Evolutionary conservation across 1,140 invertebrate species (phyloP).

Genomic region (Ips typographus): DNA sequence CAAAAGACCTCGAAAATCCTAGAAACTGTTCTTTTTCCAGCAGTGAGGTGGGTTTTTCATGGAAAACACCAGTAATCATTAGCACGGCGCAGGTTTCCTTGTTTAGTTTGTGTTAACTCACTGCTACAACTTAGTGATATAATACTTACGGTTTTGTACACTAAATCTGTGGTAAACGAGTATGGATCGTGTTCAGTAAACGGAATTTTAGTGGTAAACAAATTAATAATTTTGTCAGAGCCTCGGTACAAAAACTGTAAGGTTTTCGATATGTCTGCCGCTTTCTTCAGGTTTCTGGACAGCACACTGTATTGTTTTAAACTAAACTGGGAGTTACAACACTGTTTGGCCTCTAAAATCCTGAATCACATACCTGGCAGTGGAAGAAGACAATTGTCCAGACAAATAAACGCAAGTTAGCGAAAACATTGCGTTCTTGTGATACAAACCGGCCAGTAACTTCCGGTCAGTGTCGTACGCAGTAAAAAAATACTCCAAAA

Average conservation of each 20-base stretch:
- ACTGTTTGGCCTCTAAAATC: background rate
- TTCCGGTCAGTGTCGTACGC: constrained; percentile 83
- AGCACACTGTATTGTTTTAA: constrained; percentile 42
- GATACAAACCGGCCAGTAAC: constrained; percentile 76
- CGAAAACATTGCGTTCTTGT: constrained; percentile 78
- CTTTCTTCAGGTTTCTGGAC: constrained; percentile 43
- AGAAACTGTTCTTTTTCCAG: constrained; percentile 41
- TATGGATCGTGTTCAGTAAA: constrained; percentile 77
- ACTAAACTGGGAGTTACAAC: constrained; percentile 32
- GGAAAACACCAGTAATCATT: constrained; percentile 75
- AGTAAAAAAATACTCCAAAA: constrained; percentile 79
- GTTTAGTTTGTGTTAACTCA: constrained; percentile 32
- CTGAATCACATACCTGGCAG: constrained; percentile 39
- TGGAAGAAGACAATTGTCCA: constrained; percentile 48
- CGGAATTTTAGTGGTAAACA: constrained; percentile 69
- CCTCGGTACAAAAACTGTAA: constrained; percentile 54
- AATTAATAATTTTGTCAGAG: constrained; percentile 69
- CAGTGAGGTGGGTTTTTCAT: constrained; percentile 56
- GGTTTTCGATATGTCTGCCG: constrained; percentile 46
- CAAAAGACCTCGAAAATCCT: constrained; percentile 73
- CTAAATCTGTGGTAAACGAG: constrained; percentile 80
- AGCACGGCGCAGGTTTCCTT: constrained; percentile 68
- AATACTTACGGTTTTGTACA: constrained; percentile 67
- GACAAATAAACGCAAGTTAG: constrained; percentile 57
- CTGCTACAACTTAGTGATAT: background rate